phyloP scores from a whole-genome alignment of 1,140 invertebrate species.

The Trichomalopsis sarcophagae region DNA sequence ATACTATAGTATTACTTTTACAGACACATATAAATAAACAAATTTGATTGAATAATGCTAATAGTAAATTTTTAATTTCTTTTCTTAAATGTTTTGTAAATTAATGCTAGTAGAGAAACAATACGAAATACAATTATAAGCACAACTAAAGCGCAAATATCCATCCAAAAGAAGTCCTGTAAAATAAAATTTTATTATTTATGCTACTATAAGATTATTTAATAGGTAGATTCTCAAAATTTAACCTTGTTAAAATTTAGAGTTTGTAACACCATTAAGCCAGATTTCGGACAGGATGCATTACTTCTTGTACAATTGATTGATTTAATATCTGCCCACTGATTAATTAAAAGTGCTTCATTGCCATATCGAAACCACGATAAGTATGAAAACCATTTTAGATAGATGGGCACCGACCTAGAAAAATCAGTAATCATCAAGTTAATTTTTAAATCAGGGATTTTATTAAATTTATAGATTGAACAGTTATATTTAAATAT shows the following conservation, averaged over 20 bases:
- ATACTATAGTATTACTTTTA: too few relatives aligned
- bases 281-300: slow-evolving; percentile 84
- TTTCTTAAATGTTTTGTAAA: slow-evolving; percentile 75
- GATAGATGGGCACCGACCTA: slow-evolving; percentile 90
- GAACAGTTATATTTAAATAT: too few relatives aligned
- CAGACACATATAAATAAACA: too few relatives aligned
- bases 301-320: slow-evolving; percentile 84
- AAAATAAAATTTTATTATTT: slow-evolving; percentile 55
- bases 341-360: slow-evolving; percentile 94
- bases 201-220: not conserved
- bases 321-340: slow-evolving; percentile 87
- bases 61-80: not conserved
- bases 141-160: slow-evolving; percentile 81
- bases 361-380: slow-evolving; percentile 98
- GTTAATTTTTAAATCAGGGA: not conserved
- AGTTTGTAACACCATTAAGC: slow-evolving; percentile 85
- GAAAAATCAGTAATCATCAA: slow-evolving; percentile 56
- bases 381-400: slow-evolving; percentile 93
- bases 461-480: not conserved
- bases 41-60: too few relatives aligned
- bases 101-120: slow-evolving; percentile 84
- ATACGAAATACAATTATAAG: slow-evolving; percentile 87
- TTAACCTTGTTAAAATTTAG: slow-evolving; percentile 85
- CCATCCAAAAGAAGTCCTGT: slow-evolving; percentile 82
- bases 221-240: slow-evolving; percentile 1